Base-by-base conservation (phyloP, 2,888 invertebrate species). In the Caenorhabditis macrosperma region DNA sequence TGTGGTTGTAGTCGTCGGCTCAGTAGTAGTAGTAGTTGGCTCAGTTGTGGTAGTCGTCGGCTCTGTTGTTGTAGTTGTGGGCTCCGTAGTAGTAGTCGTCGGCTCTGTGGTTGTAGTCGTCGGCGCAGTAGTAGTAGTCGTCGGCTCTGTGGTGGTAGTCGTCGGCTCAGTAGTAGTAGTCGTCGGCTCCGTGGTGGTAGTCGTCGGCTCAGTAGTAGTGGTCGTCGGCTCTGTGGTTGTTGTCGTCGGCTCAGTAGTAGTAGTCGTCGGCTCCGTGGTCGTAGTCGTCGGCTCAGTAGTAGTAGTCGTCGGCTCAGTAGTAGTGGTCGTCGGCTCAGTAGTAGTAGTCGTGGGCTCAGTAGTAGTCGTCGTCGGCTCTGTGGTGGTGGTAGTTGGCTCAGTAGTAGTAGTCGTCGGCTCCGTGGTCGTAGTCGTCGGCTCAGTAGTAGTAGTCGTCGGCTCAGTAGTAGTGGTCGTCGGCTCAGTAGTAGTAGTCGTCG, bases 321-420 rank as follows among this genome's bases (percentile, higher is more conserved):
- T 72, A 26, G 72, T 72, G 6, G 72, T 44, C 9, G 63, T 74
- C 15, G 41, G 15, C 1, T n/a, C 50, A 1, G 64, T 64, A 9
- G 74, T 74, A 0, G 74, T 74, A 15, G 64, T 74, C 26, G 75
- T 75, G 6, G 41, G 17, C 17, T 46, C 52, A 7, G 57, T 69
- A 5, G 68, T 68, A 28, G 68, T 76, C 12, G 61, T 61, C 12
- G 68, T 76, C 0, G 69, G 52, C n/a, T n/a, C n/a, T 28, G 63
- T 41, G 3, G 71, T 72, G 6, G 78, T 66, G 9, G 71, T 78
- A 3, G 78, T 78, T 2, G 78, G 61, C n/a, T n/a, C n/a, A n/a
- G n/a, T n/a, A n/a, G n/a, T 7, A 44, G 20, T 22, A 10, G 22
- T 12, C 38, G 38, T 38, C 38, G 9, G 12, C 38, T 38, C 38